A percentile compares a stretch with the other conserved stretches of the same genome.
Evolutionary conservation across 2,888 invertebrate species (phyloP).

Genomic region (Synanthedon tipuliformis): DNA sequence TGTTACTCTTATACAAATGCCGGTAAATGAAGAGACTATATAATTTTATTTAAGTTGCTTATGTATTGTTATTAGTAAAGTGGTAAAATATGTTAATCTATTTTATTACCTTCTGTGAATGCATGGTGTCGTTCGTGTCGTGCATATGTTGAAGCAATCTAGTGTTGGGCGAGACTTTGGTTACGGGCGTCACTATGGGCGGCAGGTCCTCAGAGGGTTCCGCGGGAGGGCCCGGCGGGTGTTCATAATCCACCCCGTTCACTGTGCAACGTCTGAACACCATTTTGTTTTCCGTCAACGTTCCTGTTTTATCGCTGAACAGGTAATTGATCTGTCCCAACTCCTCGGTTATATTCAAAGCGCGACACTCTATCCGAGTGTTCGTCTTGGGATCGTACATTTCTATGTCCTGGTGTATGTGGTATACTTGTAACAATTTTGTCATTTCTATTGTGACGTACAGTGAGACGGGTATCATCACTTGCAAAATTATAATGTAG

Average conservation of each 20-base stretch:
- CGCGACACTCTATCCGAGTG: conserved; percentile 83
- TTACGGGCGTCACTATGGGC: conserved; percentile 58
- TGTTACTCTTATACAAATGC: too few relatives aligned
- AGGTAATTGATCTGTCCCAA: conserved; percentile 91
- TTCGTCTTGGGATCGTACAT: conserved; percentile 88
- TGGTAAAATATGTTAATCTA: not conserved
- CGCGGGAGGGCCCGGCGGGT: conserved; percentile 79
- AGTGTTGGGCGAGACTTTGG: conserved; percentile 53
- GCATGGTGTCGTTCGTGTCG: conserved; percentile 56
- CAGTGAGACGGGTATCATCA: conserved; percentile 96
- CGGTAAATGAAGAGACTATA: too few relatives aligned
- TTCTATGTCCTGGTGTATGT: conserved; percentile 90
- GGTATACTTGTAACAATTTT: conserved; percentile 94
- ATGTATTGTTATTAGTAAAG: too few relatives aligned
- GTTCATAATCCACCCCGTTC: conserved; percentile 90
- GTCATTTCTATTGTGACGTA: conserved; percentile 98
- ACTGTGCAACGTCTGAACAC: conserved; percentile 92
- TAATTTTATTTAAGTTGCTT: too few relatives aligned
- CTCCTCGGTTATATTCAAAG: conserved; percentile 97
- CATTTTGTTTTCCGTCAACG: conserved; percentile 98
- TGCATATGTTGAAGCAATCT: conserved; percentile 50
- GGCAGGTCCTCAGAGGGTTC: conserved; percentile 67
- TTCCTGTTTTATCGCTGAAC: conserved; percentile 98
- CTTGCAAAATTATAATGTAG: conserved; percentile 94
- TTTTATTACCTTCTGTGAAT: conserved; percentile 69